Base-by-base conservation (phyloP, 92 coral and sea anemone species). In the Paramuricea clavata region DNA sequence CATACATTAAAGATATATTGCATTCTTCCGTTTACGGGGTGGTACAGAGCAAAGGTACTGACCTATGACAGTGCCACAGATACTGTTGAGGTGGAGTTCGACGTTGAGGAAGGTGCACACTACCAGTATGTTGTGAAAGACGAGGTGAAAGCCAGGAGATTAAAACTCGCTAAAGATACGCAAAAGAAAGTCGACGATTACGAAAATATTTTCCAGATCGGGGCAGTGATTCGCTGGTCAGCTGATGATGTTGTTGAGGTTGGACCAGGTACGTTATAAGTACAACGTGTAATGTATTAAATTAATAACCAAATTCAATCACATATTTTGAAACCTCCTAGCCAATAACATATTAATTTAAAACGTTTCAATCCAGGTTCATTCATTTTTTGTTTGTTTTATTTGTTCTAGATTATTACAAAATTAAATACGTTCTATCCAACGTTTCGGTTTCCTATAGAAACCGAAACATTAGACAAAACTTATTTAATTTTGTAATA, bases 41-140 rank as follows among this genome's bases (percentile, higher is more conserved):
- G 90, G 90, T 87, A 78, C 83, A 67, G 56, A 25, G 90, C 69
- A 56, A 87, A 61, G 12, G 90, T 87, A 23, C 25, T 52, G 16
- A 22, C 78, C 17, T 87, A 78, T 57, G 27, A 30, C 15, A 49
- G 41, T 22, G 85, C 78, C 10, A 78, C 19, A 49, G 90, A 87
- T 30, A 79, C 78, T 26, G 52, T 87, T 11, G 85, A 21, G 21
- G 43, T 87, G 44, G 83, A 73, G 25, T 85, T 85, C 62, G 72
- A 85, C 35, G 62, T 59, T 15, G 89, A 85, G 33, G 74, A 49
- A 25, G 54, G 54, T 47, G 54, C 13, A 2, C 13, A 6, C 19
- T 86, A 86, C 69, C 44, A 86, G 12, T 86, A 86, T 43, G 60
- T 30, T 12, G 47, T 64, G 10, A 75, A 62, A 52, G 67, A 86